Evolutionary conservation across 2,113 vertebrate species (phyloP), one percentile per base, ranked within the genome.

Genomic region (Odobenus rosmarus): DNA sequence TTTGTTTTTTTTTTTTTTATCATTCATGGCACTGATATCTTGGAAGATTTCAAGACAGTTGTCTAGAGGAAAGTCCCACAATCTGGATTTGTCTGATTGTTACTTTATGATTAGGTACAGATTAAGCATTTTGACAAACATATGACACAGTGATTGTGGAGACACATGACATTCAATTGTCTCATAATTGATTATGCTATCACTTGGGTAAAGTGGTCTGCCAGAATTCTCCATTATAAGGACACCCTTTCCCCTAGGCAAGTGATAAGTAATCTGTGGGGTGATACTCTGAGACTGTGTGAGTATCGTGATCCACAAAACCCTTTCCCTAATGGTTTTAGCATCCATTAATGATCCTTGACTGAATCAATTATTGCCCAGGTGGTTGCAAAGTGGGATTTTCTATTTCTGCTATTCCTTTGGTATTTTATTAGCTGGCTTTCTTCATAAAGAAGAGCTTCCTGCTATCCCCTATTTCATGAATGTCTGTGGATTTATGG

Each of bases 1-100:
- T 92, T 69, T 92, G 10, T 95, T 83, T 92, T 88, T 95, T 93
- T 72, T 88, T 15, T 94, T 83, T 90, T 90, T 90, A 51, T n/a
- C 71, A 36, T 88, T 82, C 0, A 1, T 88, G 64, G 28, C 72
- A 39, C 19, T 90, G 42, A 4, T 69, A 57, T 13, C 51, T 88
- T 90, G 14, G 42, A 74, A 93, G 77, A 79, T 57, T 39, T 19
- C n/a, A 81, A 42, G 19, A 71, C 26, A 36, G 28, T 92, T 86
- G 51, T 90, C 64, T 74, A 61, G 28, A 16, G 16, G 19, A 94
- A 42, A n/a, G 18, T 46, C 11, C n/a, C n/a, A 28, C 33, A 49
- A 4, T 76, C 61, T 93, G 16, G 36, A n/a, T 83, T 88, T 46
- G 19, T 83, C 80, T 46, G 15, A 21, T 90, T 76, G 84, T 84